A percentile compares a stretch with the other conserved stretches of the same genome.
These are phyloP conservation scores for Herminia tarsipennalis DNA, from an alignment of 2,888 invertebrate species.

Conservation along the genomic window DNA sequence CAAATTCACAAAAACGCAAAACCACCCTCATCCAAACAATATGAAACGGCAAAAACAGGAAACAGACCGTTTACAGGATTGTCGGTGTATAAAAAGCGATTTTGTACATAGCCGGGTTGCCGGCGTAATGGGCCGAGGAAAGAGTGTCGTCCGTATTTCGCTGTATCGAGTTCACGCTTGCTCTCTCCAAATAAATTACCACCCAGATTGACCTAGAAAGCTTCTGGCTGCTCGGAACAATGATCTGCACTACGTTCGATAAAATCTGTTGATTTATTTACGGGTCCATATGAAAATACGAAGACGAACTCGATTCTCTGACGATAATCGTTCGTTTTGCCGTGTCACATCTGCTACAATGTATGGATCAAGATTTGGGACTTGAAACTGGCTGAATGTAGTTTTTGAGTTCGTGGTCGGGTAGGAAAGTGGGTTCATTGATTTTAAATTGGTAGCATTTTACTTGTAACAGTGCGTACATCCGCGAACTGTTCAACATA, in stretches of 20 bases:
- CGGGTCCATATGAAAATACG: constrained; percentile 21
- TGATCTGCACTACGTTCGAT: constrained; percentile 47
- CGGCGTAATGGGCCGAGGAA: constrained; percentile 49
- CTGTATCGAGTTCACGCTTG: constrained; percentile 59
- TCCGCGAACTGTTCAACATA: too few species aligned
- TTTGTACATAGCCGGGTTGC: constrained; percentile 52
- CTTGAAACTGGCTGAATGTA: neutral
- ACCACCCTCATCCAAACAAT: constrained; percentile 47
- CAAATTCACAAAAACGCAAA: constrained; percentile 35
- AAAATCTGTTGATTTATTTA: constrained; percentile 42
- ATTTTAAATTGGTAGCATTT: too few species aligned
- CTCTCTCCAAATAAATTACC: constrained; percentile 75
- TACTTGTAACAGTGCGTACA: too few species aligned
- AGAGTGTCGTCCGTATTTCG: constrained; percentile 55
- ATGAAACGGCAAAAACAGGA: constrained; percentile 49
- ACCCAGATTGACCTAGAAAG: constrained; percentile 76
- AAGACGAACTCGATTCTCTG: constrained; percentile 16
- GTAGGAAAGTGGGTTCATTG: too few species aligned
- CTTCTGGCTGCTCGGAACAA: constrained; percentile 57
- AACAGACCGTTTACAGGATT: constrained; percentile 49
- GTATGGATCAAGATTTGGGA: neutral
- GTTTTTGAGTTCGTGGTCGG: neutral
- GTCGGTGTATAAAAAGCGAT: constrained; percentile 55
- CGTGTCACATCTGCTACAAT: neutral
- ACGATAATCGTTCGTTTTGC: constrained; percentile 20